phyloP scores from a whole-genome alignment of 2,797 vertebrate species.

The Tadarida brasiliensis region DNA sequence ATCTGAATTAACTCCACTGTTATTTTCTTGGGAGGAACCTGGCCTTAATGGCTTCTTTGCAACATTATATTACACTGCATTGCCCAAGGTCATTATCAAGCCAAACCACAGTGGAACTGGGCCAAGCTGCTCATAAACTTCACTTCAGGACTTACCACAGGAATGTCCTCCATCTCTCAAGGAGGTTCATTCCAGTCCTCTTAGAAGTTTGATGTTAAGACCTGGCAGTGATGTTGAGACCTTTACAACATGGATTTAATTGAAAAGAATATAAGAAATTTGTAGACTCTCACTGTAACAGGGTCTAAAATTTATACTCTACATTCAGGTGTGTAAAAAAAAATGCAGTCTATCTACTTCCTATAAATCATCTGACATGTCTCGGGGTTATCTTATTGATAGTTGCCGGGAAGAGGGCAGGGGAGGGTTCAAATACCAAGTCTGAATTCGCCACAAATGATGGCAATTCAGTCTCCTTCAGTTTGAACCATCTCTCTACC shows the following conservation, averaged over 20 bases:
- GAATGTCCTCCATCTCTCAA: conserved; percentile 55
- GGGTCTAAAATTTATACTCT: conserved; percentile 7
- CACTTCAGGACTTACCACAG: conserved; percentile 68
- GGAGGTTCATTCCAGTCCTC: conserved; percentile 12
- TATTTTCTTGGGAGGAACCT: conserved; percentile 67
- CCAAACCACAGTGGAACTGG: conserved; percentile 63
- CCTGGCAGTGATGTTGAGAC: background rate
- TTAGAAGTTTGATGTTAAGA: conserved; percentile 52
- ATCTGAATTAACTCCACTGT: conserved; percentile 69
- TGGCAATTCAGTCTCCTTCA: background rate
- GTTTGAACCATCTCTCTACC: background rate
- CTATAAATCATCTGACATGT: background rate
- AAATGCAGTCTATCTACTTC: background rate
- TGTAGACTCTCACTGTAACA: background rate
- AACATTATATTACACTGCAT: conserved; percentile 54
- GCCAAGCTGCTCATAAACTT: conserved; percentile 70
- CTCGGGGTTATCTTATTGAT: background rate
- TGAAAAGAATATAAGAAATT: conserved; percentile 45
- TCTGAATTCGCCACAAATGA: background rate
- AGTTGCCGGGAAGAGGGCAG: background rate
- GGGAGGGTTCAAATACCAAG: conserved; percentile 5
- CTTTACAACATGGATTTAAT: background rate
- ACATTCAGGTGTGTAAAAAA: background rate
- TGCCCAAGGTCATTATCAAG: conserved; percentile 73
- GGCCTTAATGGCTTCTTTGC: conserved; percentile 66